Percentiles rank a stretch among this genome's conserved stretches.
These are phyloP conservation scores for Leptonema lineaticorne DNA, from an alignment of 1,140 invertebrate genomes.

Conservation along the genomic window DNA sequence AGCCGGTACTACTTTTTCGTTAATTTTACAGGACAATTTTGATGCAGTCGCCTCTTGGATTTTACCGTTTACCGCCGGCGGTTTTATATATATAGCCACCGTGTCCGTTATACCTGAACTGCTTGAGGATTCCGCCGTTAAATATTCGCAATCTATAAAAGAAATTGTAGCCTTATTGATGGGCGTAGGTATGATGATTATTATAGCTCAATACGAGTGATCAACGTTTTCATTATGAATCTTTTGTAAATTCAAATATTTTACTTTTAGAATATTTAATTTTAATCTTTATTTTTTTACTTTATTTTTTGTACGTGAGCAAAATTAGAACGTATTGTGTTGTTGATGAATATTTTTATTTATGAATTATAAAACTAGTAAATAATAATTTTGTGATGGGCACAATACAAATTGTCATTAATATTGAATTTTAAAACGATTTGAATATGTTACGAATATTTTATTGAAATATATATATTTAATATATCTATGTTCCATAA, in stretches of 20 bases:
- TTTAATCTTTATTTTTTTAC: background rate
- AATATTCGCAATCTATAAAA: constrained; percentile 80
- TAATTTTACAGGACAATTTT: constrained; percentile 72
- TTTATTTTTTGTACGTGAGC: background rate
- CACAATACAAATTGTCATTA: background rate
- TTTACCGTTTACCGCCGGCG: constrained; percentile 94
- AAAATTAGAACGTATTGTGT: background rate
- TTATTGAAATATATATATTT: background rate
- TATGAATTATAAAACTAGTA: background rate
- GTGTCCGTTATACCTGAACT: constrained; percentile 96
- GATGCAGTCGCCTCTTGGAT: constrained; percentile 81
- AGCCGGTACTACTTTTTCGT: constrained; percentile 83
- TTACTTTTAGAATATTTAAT: too few species aligned
- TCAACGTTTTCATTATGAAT: background rate
- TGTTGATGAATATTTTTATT: background rate
- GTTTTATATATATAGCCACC: constrained; percentile 97
- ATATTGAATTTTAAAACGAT: background rate
- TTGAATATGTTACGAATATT: background rate
- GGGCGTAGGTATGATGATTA: constrained; percentile 90
- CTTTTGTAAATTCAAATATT: background rate
- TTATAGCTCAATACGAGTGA: constrained; percentile 84
- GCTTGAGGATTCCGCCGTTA: constrained; percentile 72
- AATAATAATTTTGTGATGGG: background rate
- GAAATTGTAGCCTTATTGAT: constrained; percentile 81
- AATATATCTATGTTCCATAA: background rate